These are phyloP conservation scores for Muscina levida DNA, from an alignment of 2,888 invertebrate species.

Conservation along the genomic window DNA sequence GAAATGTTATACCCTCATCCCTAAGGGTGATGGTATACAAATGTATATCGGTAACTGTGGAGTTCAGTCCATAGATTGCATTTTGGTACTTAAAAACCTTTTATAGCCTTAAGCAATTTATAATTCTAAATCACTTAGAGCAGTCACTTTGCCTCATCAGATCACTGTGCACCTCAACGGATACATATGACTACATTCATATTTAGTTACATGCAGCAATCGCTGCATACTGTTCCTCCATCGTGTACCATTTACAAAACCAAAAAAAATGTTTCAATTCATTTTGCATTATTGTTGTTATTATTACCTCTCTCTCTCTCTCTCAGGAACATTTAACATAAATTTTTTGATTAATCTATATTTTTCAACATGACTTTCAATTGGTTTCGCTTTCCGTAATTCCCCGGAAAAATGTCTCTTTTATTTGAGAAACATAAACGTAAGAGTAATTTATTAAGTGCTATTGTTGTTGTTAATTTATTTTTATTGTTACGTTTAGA, in stretches of 20 bases:
- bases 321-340: conserved; percentile 24
- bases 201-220: too few relatives aligned
- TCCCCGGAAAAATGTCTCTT: conserved; percentile 53
- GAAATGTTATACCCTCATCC: too few relatives aligned
- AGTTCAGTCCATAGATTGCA: too few relatives aligned
- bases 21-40: too few relatives aligned
- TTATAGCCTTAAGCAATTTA: too few relatives aligned
- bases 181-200: too few relatives aligned
- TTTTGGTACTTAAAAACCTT: too few relatives aligned
- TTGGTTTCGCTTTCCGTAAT: conserved; percentile 65
- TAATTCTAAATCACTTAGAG: too few relatives aligned
- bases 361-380: conserved; percentile 36
- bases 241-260: conserved; percentile 8
- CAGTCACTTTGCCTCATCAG: too few relatives aligned
- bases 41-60: too few relatives aligned
- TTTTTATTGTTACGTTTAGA: too few relatives aligned
- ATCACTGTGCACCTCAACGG: too few relatives aligned
- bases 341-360: conserved; percentile 31
- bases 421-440: conserved; percentile 4
- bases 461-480: neutral
- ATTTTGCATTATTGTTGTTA: neutral
- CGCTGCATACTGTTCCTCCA: neutral
- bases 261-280: conserved; percentile 18
- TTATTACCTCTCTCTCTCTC: neutral
- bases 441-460: conserved; percentile 49